phyloP scores from a whole-genome alignment of 1,140 invertebrate genomes.

The Aphelenchoides avenae region DNA sequence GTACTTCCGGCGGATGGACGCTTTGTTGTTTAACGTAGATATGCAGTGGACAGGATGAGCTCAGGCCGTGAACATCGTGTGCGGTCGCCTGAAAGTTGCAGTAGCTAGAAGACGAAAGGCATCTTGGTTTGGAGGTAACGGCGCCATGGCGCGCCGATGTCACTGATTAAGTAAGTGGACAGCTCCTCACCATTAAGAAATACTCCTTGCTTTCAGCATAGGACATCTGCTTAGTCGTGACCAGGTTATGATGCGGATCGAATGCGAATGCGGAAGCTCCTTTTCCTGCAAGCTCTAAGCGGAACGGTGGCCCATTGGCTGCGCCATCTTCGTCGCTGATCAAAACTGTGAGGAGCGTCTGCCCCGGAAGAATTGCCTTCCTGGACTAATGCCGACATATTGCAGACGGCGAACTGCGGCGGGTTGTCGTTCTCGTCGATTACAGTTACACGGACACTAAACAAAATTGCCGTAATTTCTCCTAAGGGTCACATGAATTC shows the following conservation, averaged over 20 bases:
- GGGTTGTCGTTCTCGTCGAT: conserved; percentile 83
- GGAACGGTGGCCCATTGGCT: conserved; percentile 82
- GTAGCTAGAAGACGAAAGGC: conserved; percentile 15
- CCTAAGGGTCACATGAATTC: too few relatives aligned
- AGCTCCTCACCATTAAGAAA: conserved; percentile 62
- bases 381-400: conserved; percentile 75
- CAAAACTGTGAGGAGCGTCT: conserved; percentile 73
- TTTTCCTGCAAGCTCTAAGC: conserved; percentile 83
- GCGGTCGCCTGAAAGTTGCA: conserved; percentile 70
- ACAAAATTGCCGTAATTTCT: too few relatives aligned
- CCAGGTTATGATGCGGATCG: conserved; percentile 72
- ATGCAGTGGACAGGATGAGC: conserved; percentile 77
- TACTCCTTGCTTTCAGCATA: conserved; percentile 78
- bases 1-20: conserved; percentile 82
- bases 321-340: conserved; percentile 79
- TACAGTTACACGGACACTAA: conserved; percentile 67
- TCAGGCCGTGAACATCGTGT: conserved; percentile 86
- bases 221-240: conserved; percentile 80
- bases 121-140: conserved; percentile 11
- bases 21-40: conserved; percentile 86
- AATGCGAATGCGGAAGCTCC: conserved; percentile 78
- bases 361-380: conserved; percentile 66
- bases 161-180: neutral
- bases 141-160: neutral
- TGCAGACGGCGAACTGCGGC: conserved; percentile 66